Base-by-base conservation (phyloP, 2,797 vertebrate species). In the Tapera naevia region DNA sequence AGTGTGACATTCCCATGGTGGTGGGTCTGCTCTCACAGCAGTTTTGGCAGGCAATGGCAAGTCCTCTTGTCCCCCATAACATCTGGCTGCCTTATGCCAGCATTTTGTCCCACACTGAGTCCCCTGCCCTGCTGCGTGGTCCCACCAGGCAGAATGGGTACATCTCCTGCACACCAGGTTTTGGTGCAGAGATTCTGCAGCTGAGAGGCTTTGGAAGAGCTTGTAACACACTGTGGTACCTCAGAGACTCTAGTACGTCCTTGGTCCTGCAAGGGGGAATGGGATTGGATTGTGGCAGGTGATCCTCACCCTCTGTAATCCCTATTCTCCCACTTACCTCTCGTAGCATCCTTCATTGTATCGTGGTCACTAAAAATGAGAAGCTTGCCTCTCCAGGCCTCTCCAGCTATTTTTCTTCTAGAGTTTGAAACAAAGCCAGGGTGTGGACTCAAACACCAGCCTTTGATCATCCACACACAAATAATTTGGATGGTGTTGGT, bases 61-160 rank as follows among this genome's bases (percentile, higher is more conserved):
- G 58, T 39, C 15, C 66, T n/a, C 37, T 51, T 62, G 62, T 62
- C 17, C 43, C 50, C 69, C 33, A 33, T 39, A 75, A 79, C 67
- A 82, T 88, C 84, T 91, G 84, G 39, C 60, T 87, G 73, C 71
- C 83, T 81, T 27, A 41, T 0, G 0, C 11, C 30, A 9, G 15
- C 5, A 4, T 5, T 2, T 0, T 46, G 27, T 13, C 62, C 43
- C 84, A 23, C 0, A 1, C 6, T 1, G 5, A 30, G 53, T 9
- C 35, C 54, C 39, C 45, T 86, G 57, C 17, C 30, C 57, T 33
- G 3, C 21, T 2, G 0, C 3, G 48, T n/a, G 64, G 28, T 19
- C 41, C 37, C 21, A 27, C 17, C 19, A 21, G 56, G 32, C 25
- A 41, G 45, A n/a, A 23, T 14, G 62, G 46, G 28, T 48, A 86